phyloP scores from a whole-genome alignment of 2,113 vertebrate genomes.

The Dolichotis patagonum region DNA sequence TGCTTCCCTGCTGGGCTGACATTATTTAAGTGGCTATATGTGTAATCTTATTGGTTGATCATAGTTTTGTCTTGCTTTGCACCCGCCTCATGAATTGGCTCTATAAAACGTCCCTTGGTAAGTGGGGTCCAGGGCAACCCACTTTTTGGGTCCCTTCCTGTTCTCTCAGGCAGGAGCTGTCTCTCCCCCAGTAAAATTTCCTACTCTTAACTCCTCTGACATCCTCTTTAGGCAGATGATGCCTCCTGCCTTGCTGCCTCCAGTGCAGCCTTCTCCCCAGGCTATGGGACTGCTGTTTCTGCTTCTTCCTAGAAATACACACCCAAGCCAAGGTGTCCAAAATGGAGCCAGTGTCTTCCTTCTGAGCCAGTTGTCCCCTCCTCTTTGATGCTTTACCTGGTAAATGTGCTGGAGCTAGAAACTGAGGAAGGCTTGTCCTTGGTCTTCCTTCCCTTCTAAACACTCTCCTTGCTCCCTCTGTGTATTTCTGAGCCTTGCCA shows the following conservation, averaged over 20 bases:
- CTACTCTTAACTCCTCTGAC: too few relatives aligned
- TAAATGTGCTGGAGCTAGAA: background rate
- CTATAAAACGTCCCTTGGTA: too few relatives aligned
- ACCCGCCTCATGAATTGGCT: too few relatives aligned
- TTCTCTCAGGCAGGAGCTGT: too few relatives aligned
- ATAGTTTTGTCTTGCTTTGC: too few relatives aligned
- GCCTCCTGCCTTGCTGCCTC: background rate
- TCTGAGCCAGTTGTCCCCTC: background rate
- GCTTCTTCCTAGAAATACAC: background rate
- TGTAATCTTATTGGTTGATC: too few relatives aligned
- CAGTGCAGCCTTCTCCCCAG: background rate
- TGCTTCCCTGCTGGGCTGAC: too few relatives aligned
- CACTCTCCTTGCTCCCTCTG: background rate
- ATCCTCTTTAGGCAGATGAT: background rate
- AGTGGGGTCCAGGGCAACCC: too few relatives aligned
- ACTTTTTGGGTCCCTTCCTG: too few relatives aligned
- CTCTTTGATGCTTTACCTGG: background rate
- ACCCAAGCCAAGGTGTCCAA: background rate
- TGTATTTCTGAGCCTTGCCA: background rate
- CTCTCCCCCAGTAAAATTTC: too few relatives aligned
- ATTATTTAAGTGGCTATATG: too few relatives aligned
- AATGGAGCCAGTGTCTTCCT: background rate
- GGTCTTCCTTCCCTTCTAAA: background rate
- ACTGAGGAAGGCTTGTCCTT: background rate
- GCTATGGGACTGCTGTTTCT: background rate